Evolutionary conservation across 1,140 invertebrate species (phyloP).

Genomic region (Colletes gigas): DNA sequence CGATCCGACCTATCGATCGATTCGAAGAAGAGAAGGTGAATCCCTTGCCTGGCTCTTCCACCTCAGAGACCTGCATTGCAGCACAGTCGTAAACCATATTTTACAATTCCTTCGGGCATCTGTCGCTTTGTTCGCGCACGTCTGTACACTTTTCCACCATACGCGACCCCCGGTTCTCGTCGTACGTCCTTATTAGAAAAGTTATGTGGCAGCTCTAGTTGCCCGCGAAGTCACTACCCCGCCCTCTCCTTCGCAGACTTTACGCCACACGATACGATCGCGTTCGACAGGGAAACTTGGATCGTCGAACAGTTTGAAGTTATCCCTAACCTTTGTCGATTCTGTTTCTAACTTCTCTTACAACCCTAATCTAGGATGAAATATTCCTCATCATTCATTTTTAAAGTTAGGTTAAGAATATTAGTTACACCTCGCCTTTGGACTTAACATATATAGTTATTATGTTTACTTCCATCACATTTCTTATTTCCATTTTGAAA

Average conservation of each 20-base stretch:
- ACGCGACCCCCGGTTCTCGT: conserved; percentile 6
- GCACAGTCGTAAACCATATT: conserved; percentile 49
- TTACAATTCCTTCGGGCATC: conserved; percentile 49
- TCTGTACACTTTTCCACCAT: conserved; percentile 1
- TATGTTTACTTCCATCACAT: no score
- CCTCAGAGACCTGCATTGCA: conserved; percentile 41
- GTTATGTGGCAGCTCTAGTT: background rate
- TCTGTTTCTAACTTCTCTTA: no score
- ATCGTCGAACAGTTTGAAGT: no score
- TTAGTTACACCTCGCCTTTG: no score
- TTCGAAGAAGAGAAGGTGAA: conserved; percentile 42
- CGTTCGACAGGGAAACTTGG: background rate
- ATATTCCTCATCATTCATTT: no score
- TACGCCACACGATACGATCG: no score
- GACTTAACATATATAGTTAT: no score
- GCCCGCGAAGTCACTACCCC: background rate
- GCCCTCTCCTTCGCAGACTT: no score
- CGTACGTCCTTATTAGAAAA: background rate
- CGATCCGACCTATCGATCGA: conserved; percentile 58
- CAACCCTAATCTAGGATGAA: no score
- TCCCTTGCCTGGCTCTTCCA: conserved; percentile 5
- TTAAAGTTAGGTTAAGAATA: no score
- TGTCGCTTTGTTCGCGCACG: conserved; percentile 35
- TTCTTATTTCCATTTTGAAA: no score
- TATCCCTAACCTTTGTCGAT: no score